phyloP scores from a whole-genome alignment of 2,888 invertebrate genomes.

The Slavum lentiscoides region DNA sequence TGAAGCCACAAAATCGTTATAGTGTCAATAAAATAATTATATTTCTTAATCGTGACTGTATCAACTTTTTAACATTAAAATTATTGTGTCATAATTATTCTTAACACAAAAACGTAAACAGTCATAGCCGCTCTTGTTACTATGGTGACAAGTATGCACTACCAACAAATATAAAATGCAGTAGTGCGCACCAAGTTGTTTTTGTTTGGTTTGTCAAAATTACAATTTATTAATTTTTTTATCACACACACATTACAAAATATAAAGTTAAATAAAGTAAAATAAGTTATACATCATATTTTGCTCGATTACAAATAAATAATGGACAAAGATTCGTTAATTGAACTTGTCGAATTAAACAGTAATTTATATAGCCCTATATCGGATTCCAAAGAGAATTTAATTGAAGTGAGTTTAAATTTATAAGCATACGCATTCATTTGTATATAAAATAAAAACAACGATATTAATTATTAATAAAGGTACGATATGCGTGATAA shows the following conservation, averaged over 20 bases:
- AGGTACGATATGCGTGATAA: too few species aligned
- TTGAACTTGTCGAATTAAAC: slow-evolving; percentile 29
- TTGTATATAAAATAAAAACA: neutral
- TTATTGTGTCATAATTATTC: too few species aligned
- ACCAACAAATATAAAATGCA: slow-evolving; percentile 22
- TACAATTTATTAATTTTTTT: too few species aligned
- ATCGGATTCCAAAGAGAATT: slow-evolving; percentile 32
- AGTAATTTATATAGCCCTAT: neutral
- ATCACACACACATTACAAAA: neutral
- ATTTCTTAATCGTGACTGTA: too few species aligned
- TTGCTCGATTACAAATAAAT: neutral
- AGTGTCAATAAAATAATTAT: too few species aligned
- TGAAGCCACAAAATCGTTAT: too few species aligned
- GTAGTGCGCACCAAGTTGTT: neutral
- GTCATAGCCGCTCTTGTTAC: neutral
- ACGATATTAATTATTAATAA: neutral
- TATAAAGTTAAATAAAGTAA: neutral
- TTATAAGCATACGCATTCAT: neutral
- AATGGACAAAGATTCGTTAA: slow-evolving; percentile 32
- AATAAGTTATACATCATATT: neutral
- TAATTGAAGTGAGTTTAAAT: slow-evolving; percentile 37
- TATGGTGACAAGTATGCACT: slow-evolving; percentile 1
- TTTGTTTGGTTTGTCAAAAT: neutral
- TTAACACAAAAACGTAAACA: slow-evolving; percentile 7
- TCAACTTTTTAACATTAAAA: too few species aligned